Evolutionary conservation across 2,888 invertebrate genomes (phyloP).

Genomic region (Ormia ochracea): DNA sequence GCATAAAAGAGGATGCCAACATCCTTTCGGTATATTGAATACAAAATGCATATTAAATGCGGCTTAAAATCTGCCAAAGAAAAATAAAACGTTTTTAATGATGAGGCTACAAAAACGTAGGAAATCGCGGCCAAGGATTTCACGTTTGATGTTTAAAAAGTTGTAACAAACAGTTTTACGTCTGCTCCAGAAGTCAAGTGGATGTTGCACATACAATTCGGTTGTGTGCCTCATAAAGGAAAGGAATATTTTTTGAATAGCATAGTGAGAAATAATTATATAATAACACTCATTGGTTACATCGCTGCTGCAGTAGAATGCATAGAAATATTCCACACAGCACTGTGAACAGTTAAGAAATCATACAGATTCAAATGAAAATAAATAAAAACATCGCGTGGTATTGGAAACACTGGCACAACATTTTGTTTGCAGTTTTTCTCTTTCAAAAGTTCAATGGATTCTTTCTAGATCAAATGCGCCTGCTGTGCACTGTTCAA

Average conservation of each 20-base stretch:
- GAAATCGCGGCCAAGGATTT: neutral
- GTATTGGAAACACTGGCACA: too few relatives aligned
- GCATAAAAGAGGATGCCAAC: constrained; percentile 26
- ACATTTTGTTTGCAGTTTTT: neutral
- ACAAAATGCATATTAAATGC: constrained; percentile 56
- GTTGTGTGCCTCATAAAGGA: neutral
- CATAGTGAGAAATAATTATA: neutral
- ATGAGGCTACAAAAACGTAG: constrained; percentile 16
- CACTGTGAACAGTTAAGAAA: too few relatives aligned
- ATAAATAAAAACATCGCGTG: too few relatives aligned
- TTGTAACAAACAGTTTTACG: neutral
- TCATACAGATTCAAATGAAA: too few relatives aligned
- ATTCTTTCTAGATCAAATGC: too few relatives aligned
- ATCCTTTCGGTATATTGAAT: constrained; percentile 36
- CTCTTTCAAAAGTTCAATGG: neutral
- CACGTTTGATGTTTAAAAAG: constrained; percentile 32
- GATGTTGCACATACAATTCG: neutral
- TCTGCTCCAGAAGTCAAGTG: constrained; percentile 26
- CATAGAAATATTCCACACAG: too few relatives aligned
- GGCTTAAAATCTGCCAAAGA: constrained; percentile 53
- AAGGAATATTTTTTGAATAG: neutral
- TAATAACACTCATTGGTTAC: neutral
- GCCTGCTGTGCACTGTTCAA: too few relatives aligned
- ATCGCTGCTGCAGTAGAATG: neutral
- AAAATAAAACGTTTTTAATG: constrained; percentile 48